Evolutionary conservation across 1,140 invertebrate genomes (phyloP), one percentile per base, ranked within the genome.

Genomic region (Kradibia gibbosae): DNA sequence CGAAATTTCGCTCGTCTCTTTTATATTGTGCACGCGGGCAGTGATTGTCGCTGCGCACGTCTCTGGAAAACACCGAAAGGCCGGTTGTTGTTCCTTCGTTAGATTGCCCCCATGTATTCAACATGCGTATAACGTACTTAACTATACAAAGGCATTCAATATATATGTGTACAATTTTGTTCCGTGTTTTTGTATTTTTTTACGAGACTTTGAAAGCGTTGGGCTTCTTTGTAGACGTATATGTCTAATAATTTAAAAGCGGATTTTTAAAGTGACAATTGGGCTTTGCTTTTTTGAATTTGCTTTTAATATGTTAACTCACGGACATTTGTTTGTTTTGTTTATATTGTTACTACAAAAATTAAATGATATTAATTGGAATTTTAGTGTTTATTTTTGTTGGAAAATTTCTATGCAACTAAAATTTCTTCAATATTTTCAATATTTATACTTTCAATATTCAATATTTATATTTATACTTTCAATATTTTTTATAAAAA

Each of bases 51-150:
- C 8, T 11, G 60, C 8, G 31, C 60, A 65, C 60, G 31, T 36
- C 31, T 65, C 31, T 65, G 60, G 60, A 65, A 65, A 36, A 65
- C 36, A 34, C 60, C 60, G 31, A 65, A 34, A 65, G 60, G 31
- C 60, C n/a, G 1, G 31, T 65, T 65, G 34, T 2, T 65, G 15
- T 22, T 65, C 60, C 22, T 65, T 36, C 60, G 22, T 34, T 65
- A 36, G 13, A 65, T 65, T 65, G 31, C n/a, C 8, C n/a, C 8
- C 31, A 20, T 15, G 1, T 36, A 65, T 65, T 36, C 31, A 36
- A 36, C 36, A 65, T 20, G 60, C 13, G 31, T 36, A 65, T 22
- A 31, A 17, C 31, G 60, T 65, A 53, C 50, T 3, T 1, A 15
- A 20, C 60, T 1, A 34, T 36, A 65, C 31, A 65, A 0, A 36